Evolutionary conservation across 2,113 vertebrate species (phyloP).

Genomic region (Crocuta crocuta): DNA sequence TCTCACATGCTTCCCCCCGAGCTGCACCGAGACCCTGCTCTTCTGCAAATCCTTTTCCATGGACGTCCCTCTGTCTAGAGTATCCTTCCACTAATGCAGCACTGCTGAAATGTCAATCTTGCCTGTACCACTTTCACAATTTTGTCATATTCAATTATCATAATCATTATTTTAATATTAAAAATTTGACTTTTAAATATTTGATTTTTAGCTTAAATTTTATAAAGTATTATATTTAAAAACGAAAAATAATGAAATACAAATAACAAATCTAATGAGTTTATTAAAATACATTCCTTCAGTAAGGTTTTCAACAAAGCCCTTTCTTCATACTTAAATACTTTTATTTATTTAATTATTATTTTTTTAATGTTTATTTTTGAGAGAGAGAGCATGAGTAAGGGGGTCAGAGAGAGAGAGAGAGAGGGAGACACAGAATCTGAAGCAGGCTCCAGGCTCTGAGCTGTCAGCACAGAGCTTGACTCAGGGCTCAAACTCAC

Average conservation of each 20-base stretch:
- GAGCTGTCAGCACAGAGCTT: too few species aligned
- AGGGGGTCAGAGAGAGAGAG: too few species aligned
- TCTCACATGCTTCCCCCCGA: neutral
- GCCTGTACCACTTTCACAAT: neutral
- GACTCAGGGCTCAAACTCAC: too few species aligned
- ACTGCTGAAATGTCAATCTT: neutral
- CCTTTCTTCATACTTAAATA: neutral
- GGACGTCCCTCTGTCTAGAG: neutral
- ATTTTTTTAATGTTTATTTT: too few species aligned
- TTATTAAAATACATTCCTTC: constrained; percentile 18
- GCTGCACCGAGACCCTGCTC: neutral
- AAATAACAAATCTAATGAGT: neutral
- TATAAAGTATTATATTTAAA: constrained; percentile 2
- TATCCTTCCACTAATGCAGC: neutral
- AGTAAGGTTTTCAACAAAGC: neutral
- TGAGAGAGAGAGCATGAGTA: too few species aligned
- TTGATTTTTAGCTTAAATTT: neutral
- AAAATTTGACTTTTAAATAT: neutral
- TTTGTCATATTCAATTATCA: neutral
- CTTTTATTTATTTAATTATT: neutral
- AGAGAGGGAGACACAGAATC: too few species aligned
- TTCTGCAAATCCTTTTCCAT: neutral
- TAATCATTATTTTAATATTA: neutral
- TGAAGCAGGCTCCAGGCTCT: too few species aligned
- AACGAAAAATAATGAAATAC: neutral